Conservation (phyloP, 2,888 invertebrate genomes). For the Synanthedon tipuliformis region DNA sequence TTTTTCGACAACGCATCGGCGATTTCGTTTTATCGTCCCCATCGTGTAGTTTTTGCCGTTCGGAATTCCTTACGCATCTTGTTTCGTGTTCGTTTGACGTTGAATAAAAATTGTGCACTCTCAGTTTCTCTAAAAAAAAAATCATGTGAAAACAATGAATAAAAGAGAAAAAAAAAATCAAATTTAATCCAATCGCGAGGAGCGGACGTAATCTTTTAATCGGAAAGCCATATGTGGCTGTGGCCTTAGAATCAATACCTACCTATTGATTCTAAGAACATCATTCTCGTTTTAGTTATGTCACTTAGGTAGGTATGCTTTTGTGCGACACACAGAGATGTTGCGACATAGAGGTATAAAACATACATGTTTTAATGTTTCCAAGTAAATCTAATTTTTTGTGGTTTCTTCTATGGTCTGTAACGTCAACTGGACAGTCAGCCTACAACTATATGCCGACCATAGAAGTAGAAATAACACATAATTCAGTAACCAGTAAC, state of each 20-base stretch:
- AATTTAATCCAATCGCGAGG: neutral
- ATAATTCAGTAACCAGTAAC: too few relatives aligned
- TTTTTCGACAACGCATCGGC: constrained; percentile 63
- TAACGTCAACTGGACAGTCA: too few relatives aligned
- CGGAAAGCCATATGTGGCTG: neutral
- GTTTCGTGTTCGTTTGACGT: constrained; percentile 44
- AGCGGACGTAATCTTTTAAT: neutral
- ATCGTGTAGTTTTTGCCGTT: constrained; percentile 62
- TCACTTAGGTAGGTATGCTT: neutral
- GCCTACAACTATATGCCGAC: too few relatives aligned
- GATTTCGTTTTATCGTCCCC: constrained; percentile 66
- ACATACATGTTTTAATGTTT: constrained; percentile 8
- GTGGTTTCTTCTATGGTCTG: too few relatives aligned
- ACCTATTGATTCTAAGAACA: neutral
- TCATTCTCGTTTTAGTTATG: neutral
- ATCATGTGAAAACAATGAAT: constrained; percentile 12
- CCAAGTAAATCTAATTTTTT: too few relatives aligned
- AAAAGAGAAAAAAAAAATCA: constrained; percentile 1
- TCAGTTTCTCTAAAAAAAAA: constrained; percentile 12
- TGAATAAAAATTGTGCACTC: constrained; percentile 14
- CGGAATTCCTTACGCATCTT: constrained; percentile 59
- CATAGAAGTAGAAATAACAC: too few relatives aligned
- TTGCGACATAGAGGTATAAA: constrained; percentile 20
- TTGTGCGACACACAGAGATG: constrained; percentile 8
- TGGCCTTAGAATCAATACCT: neutral